phyloP scores from a whole-genome alignment of 2,113 vertebrate species.

The Forbesichthys agassizii region DNA sequence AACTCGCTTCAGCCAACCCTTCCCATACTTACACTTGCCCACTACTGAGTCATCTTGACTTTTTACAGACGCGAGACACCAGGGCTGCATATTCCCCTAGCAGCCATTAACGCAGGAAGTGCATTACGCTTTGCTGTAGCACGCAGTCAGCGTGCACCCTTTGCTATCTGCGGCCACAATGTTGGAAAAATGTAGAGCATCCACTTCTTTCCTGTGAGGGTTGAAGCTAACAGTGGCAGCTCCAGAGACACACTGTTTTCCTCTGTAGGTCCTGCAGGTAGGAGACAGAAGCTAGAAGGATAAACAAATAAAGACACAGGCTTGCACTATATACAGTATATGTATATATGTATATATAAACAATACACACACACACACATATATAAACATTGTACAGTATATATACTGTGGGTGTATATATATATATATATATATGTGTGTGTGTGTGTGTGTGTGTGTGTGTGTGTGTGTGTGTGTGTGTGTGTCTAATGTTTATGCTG shows the following conservation, averaged over 20 bases:
- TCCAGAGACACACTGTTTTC: background rate
- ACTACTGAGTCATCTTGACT: slow-evolving; percentile 63
- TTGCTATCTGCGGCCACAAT: background rate
- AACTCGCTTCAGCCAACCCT: slow-evolving; percentile 42
- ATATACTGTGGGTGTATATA: background rate
- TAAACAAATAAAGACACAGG: background rate
- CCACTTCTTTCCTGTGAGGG: slow-evolving; percentile 19
- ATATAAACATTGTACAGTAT: too few relatives aligned
- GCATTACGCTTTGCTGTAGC: slow-evolving; percentile 41
- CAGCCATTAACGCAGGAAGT: slow-evolving; percentile 57
- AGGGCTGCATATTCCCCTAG: slow-evolving; percentile 32
- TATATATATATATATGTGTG: background rate
- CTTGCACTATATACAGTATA: background rate
- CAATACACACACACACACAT: too few relatives aligned
- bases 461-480: too few relatives aligned
- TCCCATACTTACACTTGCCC: slow-evolving; percentile 54
- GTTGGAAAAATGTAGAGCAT: background rate
- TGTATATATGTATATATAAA: background rate
- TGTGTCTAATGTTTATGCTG: too few relatives aligned
- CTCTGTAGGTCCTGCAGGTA: too few relatives aligned
- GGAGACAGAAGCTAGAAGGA: background rate
- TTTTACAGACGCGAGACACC: slow-evolving; percentile 58
- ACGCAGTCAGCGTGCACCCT: slow-evolving; percentile 18
- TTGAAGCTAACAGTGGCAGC: background rate
- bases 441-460: background rate